Evolutionary conservation across 1,140 invertebrate genomes (phyloP).

Genomic region (Micrasema minimum): DNA sequence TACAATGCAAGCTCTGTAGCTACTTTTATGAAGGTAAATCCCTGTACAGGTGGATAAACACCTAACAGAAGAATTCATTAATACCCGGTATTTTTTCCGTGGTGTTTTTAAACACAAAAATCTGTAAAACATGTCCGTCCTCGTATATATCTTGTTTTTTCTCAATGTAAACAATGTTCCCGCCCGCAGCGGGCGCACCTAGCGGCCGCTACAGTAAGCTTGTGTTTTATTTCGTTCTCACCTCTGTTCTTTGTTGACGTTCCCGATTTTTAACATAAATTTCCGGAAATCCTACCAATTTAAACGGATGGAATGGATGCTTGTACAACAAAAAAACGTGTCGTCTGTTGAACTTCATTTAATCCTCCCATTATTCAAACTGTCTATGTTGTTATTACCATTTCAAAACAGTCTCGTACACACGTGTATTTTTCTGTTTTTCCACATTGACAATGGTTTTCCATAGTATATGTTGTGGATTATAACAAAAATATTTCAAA

Average conservation of each 20-base stretch:
- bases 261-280: slow-evolving; percentile 45
- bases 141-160: slow-evolving; percentile 22
- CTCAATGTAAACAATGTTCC: not conserved
- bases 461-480: no score
- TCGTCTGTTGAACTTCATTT: slow-evolving; percentile 28
- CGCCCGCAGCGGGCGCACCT: slow-evolving; percentile 2
- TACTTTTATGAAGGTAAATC: no score
- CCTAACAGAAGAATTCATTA: no score
- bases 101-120: slow-evolving; percentile 22
- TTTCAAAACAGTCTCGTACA: no score
- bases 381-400: not conserved
- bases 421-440: no score
- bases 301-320: slow-evolving; percentile 22
- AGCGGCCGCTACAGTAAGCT: slow-evolving; percentile 21
- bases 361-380: slow-evolving; percentile 13
- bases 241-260: slow-evolving; percentile 44
- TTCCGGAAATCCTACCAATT: slow-evolving; percentile 31
- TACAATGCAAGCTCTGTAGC: no score
- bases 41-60: no score
- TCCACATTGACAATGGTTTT: no score
- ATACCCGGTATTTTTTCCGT: no score
- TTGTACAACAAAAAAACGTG: slow-evolving; percentile 22
- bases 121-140: slow-evolving; percentile 17
- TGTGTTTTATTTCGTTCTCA: slow-evolving; percentile 43
- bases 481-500: slow-evolving; percentile 2